Conservation (phyloP, 30 jellyfish, hydroid and myxozoan species). For the Catostylus mosaicus region DNA sequence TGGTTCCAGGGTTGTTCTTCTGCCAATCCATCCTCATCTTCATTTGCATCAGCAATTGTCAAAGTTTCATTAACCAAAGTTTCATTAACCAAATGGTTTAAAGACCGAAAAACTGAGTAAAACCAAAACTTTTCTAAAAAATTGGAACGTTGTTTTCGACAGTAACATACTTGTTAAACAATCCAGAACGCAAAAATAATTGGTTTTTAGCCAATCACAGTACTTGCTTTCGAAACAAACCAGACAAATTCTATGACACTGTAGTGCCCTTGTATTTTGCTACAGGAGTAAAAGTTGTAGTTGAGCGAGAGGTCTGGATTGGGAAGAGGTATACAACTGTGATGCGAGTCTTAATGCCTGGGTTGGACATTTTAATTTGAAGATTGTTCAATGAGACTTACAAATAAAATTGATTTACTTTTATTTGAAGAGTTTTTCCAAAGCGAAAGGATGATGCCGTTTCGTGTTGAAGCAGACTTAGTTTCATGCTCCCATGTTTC, state of each 20-base stretch:
- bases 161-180: conserved; percentile 13
- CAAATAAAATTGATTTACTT: conserved; percentile 17
- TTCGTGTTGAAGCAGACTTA: conserved; percentile 40
- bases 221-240: conserved; percentile 19
- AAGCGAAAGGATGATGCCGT: conserved; percentile 35
- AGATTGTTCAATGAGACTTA: conserved; percentile 8
- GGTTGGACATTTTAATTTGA: conserved; percentile 27
- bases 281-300: conserved; percentile 34
- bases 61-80: conserved; percentile 28
- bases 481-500: conserved; percentile 25
- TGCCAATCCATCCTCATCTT: conserved; percentile 32
- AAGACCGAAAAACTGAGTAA: conserved; percentile 6
- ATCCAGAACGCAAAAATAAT: conserved; percentile 10
- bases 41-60: conserved; percentile 28
- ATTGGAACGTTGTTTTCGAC: conserved; percentile 13
- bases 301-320: conserved; percentile 26
- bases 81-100: background rate
- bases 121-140: conserved; percentile 15
- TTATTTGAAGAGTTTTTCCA: conserved; percentile 36
- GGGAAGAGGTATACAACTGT: conserved; percentile 22
- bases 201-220: conserved; percentile 24
- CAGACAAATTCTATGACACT: conserved; percentile 20
- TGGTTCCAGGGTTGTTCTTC: conserved; percentile 32
- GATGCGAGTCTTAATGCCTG: conserved; percentile 2
- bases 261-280: conserved; percentile 9